phyloP scores from a whole-genome alignment of 2,888 invertebrate species.

The Agrotis ipsilon region DNA sequence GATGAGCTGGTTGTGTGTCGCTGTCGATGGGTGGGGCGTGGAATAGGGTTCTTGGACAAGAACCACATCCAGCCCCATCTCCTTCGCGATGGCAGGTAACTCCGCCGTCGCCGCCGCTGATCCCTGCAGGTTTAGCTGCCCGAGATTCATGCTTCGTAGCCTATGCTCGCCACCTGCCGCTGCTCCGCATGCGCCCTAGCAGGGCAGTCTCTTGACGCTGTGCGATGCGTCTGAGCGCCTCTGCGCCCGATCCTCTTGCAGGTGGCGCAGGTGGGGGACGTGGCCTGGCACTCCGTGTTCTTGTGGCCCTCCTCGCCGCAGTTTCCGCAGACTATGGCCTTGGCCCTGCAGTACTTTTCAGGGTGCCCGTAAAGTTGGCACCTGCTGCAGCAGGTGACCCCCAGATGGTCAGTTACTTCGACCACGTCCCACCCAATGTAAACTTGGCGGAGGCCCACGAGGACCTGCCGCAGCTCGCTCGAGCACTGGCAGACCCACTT shows the following conservation, averaged over 20 bases:
- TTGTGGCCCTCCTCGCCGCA: constrained; percentile 1
- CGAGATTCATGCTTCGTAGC: constrained; percentile 33
- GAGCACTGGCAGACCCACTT: neutral
- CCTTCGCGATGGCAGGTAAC: constrained; percentile 41
- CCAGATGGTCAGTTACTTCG: neutral
- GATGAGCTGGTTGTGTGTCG: neutral
- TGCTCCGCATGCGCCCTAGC: constrained; percentile 51
- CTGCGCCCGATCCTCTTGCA: constrained; percentile 51
- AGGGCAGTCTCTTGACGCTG: constrained; percentile 48
- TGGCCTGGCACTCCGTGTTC: neutral
- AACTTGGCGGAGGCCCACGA: rapidly evolving
- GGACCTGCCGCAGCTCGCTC: rapidly evolving
- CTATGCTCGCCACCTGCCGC: constrained; percentile 13
- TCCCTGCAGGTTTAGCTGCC: constrained; percentile 60
- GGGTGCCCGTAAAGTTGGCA: constrained; percentile 5
- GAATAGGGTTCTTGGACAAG: constrained; percentile 63
- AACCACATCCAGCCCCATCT: constrained; percentile 53
- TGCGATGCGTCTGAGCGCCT: constrained; percentile 38
- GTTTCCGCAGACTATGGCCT: neutral
- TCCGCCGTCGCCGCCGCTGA: constrained; percentile 55
- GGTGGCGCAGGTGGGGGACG: constrained; percentile 18
- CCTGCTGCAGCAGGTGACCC: constrained; percentile 3
- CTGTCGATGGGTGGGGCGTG: neutral
- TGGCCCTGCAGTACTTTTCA: neutral
- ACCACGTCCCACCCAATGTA: neutral